phyloP scores from a whole-genome alignment of 1,140 invertebrate species.

The Latrodectus geometricus region DNA sequence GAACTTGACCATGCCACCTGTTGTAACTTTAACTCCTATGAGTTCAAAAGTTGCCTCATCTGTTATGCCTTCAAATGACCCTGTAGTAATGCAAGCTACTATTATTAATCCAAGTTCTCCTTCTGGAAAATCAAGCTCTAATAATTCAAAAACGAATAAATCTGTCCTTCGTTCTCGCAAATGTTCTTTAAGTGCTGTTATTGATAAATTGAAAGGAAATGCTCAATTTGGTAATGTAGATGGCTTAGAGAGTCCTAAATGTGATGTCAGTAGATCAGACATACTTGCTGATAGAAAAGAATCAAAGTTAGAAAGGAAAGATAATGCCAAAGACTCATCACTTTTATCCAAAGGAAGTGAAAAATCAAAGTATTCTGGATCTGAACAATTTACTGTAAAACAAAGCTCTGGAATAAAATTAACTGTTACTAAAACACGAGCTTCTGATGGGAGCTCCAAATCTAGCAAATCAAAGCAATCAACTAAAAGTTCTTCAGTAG shows the following conservation, averaged over 20 bases:
- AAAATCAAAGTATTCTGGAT: constrained; percentile 62
- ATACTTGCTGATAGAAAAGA: constrained; percentile 46
- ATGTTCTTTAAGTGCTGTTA: constrained; percentile 84
- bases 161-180: constrained; percentile 74
- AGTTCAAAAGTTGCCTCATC: constrained; percentile 19
- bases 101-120: constrained; percentile 40
- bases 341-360: constrained; percentile 58
- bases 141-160: constrained; percentile 59
- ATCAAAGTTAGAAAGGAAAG: constrained; percentile 54
- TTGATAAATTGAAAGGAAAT: constrained; percentile 78
- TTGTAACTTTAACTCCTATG: constrained; percentile 35
- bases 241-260: constrained; percentile 43
- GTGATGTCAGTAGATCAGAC: constrained; percentile 40
- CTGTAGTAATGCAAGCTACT: constrained; percentile 29
- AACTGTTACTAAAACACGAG: constrained; percentile 64
- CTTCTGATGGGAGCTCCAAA: constrained; percentile 55
- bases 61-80: constrained; percentile 13
- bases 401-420: constrained; percentile 63
- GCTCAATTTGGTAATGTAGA: constrained; percentile 50
- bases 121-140: constrained; percentile 37
- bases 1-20: constrained; percentile 54
- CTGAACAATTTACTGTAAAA: constrained; percentile 65
- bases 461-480: constrained; percentile 59
- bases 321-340: constrained; percentile 54
- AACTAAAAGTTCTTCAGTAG: constrained; percentile 43